Percentiles rank a stretch among this genome's conserved stretches.
Conservation (phyloP, 1,140 invertebrate species). For the Carcinoscorpius rotundicauda region DNA sequence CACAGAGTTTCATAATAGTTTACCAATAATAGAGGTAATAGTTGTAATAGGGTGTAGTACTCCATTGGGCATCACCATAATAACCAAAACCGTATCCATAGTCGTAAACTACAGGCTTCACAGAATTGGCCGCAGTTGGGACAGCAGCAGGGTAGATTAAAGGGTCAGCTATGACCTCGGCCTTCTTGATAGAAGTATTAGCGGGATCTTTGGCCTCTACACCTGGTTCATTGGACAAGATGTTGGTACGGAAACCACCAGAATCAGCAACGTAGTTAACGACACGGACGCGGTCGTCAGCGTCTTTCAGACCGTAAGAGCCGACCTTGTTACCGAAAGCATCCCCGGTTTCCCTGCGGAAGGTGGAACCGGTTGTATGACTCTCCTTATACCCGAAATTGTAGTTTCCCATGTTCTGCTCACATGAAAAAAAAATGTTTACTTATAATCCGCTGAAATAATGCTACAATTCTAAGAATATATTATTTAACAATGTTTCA, state of each 20-base stretch:
- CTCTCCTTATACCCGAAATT: slow-evolving; percentile 28
- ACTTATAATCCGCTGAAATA: too few species aligned
- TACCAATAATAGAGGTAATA: too few species aligned
- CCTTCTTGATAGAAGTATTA: slow-evolving; percentile 20
- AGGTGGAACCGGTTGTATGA: slow-evolving; percentile 27
- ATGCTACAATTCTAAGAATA: too few species aligned
- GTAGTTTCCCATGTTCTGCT: slow-evolving; percentile 25
- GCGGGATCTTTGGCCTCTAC: slow-evolving; percentile 19
- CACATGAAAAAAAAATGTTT: too few species aligned
- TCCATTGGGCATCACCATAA: too few species aligned
- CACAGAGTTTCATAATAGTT: too few species aligned
- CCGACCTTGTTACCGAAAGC: slow-evolving; percentile 23
- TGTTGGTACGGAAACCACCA: slow-evolving; percentile 26
- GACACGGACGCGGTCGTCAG: slow-evolving; percentile 25
- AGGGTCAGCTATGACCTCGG: slow-evolving; percentile 8
- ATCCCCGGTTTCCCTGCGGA: slow-evolving; percentile 23
- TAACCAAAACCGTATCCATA: too few species aligned
- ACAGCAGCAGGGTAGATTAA: too few species aligned
- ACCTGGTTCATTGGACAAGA: slow-evolving; percentile 24
- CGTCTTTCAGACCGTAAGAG: slow-evolving; percentile 26
- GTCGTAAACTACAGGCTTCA: too few species aligned
- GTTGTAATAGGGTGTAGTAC: too few species aligned
- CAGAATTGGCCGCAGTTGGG: too few species aligned
- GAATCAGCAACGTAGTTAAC: slow-evolving; percentile 30
- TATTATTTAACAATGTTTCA: too few species aligned